phyloP scores from a whole-genome alignment of 2,888 invertebrate species.

The Troides aeacus region DNA sequence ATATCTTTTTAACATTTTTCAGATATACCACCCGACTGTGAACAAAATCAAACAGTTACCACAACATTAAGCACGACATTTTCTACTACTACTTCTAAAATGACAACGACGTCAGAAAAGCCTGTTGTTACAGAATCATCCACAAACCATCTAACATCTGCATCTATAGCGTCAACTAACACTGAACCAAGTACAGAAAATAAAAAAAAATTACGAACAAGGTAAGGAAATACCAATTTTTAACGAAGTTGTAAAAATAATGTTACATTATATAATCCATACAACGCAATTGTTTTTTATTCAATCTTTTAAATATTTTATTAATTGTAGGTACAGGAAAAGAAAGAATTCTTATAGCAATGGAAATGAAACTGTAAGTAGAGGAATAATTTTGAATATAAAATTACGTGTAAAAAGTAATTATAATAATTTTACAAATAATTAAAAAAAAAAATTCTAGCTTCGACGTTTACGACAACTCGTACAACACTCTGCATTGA shows the following conservation, averaged over 20 bases:
- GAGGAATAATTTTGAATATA: neutral
- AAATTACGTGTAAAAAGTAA: neutral
- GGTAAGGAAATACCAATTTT: neutral
- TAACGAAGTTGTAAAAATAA: too few relatives aligned
- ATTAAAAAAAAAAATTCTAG: neutral
- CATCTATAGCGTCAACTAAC: neutral
- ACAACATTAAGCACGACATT: neutral
- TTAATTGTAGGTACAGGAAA: constrained; percentile 15
- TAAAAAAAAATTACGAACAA: neutral
- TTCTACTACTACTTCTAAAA: constrained; percentile 3
- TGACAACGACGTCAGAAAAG: neutral
- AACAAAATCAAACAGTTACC: neutral
- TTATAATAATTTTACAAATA: neutral
- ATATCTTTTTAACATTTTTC: neutral
- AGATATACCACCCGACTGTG: constrained; percentile 20
- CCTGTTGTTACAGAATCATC: constrained; percentile 3
- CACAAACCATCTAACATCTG: neutral
- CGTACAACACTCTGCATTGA: constrained; percentile 12
- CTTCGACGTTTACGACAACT: constrained; percentile 17
- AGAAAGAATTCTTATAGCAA: constrained; percentile 11
- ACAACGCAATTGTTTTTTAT: neutral
- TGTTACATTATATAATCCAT: too few relatives aligned
- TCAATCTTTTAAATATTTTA: neutral
- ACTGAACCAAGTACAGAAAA: neutral
- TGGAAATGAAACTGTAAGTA: constrained; percentile 19